phyloP scores from a whole-genome alignment of 1,140 invertebrate genomes.

The Globodera ellingtonae region DNA sequence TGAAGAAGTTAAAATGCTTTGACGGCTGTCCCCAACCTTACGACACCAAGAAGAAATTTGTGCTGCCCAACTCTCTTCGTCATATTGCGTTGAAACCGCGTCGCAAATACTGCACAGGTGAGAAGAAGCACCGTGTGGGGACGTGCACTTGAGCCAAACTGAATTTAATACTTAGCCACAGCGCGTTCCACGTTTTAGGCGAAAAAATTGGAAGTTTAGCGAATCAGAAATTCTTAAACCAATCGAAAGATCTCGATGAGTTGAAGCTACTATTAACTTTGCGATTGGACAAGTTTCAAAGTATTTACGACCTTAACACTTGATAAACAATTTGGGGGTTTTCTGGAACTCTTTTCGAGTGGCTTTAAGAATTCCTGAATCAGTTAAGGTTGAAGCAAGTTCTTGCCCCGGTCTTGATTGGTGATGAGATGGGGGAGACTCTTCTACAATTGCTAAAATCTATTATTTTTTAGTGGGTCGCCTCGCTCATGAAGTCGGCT shows the following conservation, averaged over 20 bases:
- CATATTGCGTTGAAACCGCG: conserved; percentile 92
- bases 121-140: background rate
- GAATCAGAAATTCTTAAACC: too few species aligned
- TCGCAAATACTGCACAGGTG: conserved; percentile 77
- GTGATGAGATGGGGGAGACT: too few species aligned
- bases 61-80: conserved; percentile 90
- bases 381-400: too few species aligned
- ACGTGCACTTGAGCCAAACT: too few species aligned
- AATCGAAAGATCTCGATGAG: too few species aligned
- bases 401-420: too few species aligned
- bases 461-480: conserved; percentile 76
- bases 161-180: too few species aligned
- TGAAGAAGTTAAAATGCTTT: conserved; percentile 85
- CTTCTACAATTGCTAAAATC: too few species aligned
- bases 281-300: background rate
- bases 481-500: conserved; percentile 95
- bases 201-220: background rate
- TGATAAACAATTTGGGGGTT: too few species aligned
- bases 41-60: conserved; percentile 87
- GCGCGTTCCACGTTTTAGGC: too few species aligned
- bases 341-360: too few species aligned
- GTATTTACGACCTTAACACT: background rate
- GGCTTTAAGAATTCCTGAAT: too few species aligned
- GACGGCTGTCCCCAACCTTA: conserved; percentile 95
- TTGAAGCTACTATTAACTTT: background rate